Evolutionary conservation across 2,888 invertebrate species (phyloP).

Genomic region (Andrena minutula): DNA sequence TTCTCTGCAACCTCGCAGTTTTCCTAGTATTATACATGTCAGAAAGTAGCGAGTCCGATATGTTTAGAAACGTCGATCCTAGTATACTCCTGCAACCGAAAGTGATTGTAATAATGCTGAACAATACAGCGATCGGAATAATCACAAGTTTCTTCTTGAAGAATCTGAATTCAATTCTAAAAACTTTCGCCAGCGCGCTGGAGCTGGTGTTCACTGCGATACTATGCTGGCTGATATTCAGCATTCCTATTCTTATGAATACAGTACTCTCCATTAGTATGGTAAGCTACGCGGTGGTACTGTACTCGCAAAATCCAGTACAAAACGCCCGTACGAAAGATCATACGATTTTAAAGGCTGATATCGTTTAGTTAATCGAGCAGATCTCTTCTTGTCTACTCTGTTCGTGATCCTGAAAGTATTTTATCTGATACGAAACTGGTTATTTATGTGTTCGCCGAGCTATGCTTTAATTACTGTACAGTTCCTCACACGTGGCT

Average conservation of each 20-base stretch:
- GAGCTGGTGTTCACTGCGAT: conserved; percentile 96
- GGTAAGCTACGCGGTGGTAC: conserved; percentile 92
- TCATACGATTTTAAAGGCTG: not conserved
- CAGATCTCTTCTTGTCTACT: not conserved
- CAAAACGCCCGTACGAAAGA: conserved; percentile 71
- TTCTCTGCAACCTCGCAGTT: conserved; percentile 94
- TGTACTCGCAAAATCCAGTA: conserved; percentile 97
- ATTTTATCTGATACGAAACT: conserved; percentile 1
- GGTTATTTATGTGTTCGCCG: conserved; percentile 2
- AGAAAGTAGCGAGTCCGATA: conserved; percentile 88
- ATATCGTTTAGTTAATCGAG: conserved; percentile 23
- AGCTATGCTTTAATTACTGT: conserved; percentile 1
- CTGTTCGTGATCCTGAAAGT: not conserved
- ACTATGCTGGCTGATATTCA: conserved; percentile 93
- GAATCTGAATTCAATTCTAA: conserved; percentile 96
- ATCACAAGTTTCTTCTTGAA: conserved; percentile 97
- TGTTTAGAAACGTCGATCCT: conserved; percentile 87
- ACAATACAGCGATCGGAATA: conserved; percentile 96
- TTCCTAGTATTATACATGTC: conserved; percentile 85
- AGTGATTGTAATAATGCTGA: conserved; percentile 93
- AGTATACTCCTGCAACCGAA: conserved; percentile 87
- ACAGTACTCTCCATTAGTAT: conserved; percentile 93
- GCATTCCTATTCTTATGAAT: conserved; percentile 93
- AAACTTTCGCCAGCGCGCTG: conserved; percentile 97
- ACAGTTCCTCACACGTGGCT: not conserved